phyloP scores from a whole-genome alignment of 2,888 invertebrate genomes.

The Platynereis dumerilii region DNA sequence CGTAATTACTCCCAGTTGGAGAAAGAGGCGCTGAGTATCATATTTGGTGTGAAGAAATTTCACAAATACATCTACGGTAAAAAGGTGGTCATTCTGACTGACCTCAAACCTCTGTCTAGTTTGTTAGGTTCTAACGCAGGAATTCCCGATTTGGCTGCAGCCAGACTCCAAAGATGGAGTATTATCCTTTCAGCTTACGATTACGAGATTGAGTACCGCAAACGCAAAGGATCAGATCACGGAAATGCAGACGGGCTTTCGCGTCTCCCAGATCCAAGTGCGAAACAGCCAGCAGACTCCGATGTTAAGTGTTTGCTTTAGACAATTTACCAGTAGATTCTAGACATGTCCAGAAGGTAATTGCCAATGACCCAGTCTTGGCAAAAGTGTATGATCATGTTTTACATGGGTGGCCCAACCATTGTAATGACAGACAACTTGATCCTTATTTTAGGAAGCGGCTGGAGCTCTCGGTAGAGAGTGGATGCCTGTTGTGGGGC shows the following conservation, averaged over 20 bases:
- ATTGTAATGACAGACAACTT: not conserved
- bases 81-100: constrained; percentile 60
- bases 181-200: constrained; percentile 49
- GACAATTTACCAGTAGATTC: not conserved
- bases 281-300: not conserved
- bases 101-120: constrained; percentile 58
- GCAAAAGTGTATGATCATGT: not conserved
- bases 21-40: constrained; percentile 58
- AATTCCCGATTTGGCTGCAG: constrained; percentile 40
- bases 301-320: not conserved
- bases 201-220: constrained; percentile 46
- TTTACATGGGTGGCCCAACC: constrained; percentile 2
- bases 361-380: not conserved
- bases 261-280: constrained; percentile 24
- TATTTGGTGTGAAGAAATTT: no score
- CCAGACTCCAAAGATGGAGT: constrained; percentile 44
- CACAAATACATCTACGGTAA: constrained; percentile 59
- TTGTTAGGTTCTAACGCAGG: constrained; percentile 49
- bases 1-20: constrained; percentile 55
- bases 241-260: constrained; percentile 52
- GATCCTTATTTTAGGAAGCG: not conserved
- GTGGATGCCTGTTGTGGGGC: not conserved
- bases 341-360: not conserved
- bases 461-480: not conserved
- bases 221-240: constrained; percentile 39